Evolutionary conservation across 2,888 invertebrate species (phyloP).

Genomic region (Eupithecia abbreviata): DNA sequence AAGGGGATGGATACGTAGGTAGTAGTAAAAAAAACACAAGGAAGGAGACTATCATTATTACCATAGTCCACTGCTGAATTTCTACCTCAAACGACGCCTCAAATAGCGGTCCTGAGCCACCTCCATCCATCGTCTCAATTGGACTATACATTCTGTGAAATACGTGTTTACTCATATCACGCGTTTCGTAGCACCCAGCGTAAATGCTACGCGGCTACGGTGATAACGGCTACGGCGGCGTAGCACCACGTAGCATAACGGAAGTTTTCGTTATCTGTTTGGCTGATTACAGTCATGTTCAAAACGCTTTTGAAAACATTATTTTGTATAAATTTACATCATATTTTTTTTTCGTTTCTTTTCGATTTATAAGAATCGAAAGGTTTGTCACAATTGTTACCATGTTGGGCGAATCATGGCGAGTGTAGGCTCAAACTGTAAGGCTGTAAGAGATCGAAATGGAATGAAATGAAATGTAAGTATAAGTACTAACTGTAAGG

Average conservation of each 20-base stretch:
- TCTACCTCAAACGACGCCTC: neutral
- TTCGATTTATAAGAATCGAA: neutral
- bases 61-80: neutral
- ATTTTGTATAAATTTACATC: neutral
- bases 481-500: no score
- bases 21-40: no score
- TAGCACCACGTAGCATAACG: conserved; percentile 6
- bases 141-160: neutral
- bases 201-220: neutral
- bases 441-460: neutral
- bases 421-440: neutral
- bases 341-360: neutral
- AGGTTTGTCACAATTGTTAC: neutral
- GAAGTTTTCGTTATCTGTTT: conserved; percentile 1
- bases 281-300: neutral
- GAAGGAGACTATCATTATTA: neutral
- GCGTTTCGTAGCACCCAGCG: neutral
- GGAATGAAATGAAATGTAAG: no score
- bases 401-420: neutral
- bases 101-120: neutral
- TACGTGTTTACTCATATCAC: neutral
- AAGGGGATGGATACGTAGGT: no score
- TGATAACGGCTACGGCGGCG: conserved; percentile 1
- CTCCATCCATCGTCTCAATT: neutral
- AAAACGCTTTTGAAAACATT: neutral